Percentiles rank a stretch among this genome's conserved stretches.
Conservation (phyloP, 2,888 invertebrate genomes). For the Eristalis pertinax region DNA sequence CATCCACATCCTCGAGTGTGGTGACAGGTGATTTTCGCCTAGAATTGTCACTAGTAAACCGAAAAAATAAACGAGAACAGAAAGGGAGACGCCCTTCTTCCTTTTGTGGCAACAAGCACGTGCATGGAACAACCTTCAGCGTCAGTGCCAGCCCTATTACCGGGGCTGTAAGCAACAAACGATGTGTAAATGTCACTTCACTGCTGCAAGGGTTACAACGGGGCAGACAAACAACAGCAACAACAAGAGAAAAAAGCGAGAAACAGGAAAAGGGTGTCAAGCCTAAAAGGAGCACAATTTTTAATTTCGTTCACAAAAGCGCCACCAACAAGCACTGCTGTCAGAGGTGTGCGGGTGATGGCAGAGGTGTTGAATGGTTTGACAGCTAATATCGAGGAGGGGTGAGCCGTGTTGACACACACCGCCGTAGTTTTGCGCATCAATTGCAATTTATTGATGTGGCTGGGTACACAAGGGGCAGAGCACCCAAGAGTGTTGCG, state of each 20-base stretch:
- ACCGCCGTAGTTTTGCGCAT: conserved; percentile 32
- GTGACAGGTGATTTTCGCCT: conserved; percentile 37
- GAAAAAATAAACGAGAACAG: neutral
- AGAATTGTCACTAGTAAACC: conserved; percentile 9
- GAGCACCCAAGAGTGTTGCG: too few species aligned
- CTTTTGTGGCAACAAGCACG: neutral
- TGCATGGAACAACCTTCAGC: neutral
- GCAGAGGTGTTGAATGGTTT: conserved; percentile 59
- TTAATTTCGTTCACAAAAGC: conserved; percentile 31
- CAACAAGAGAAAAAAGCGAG: neutral
- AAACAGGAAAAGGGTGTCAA: conserved; percentile 29
- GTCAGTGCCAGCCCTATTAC: neutral
- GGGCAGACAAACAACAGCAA: neutral
- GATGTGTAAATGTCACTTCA: conserved; percentile 35
- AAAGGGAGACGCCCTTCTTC: neutral
- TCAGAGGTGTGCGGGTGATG: too few species aligned
- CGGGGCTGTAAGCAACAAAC: conserved; percentile 9
- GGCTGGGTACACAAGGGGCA: conserved; percentile 13
- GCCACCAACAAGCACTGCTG: conserved; percentile 1
- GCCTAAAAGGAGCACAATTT: conserved; percentile 41
- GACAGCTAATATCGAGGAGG: conserved; percentile 44
- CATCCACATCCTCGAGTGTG: conserved; percentile 36
- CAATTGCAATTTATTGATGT: conserved; percentile 57
- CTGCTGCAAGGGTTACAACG: conserved; percentile 40
- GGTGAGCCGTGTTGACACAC: neutral